Base-by-base conservation (phyloP, 2,797 vertebrate species). In the Sebastes oblongus region DNA sequence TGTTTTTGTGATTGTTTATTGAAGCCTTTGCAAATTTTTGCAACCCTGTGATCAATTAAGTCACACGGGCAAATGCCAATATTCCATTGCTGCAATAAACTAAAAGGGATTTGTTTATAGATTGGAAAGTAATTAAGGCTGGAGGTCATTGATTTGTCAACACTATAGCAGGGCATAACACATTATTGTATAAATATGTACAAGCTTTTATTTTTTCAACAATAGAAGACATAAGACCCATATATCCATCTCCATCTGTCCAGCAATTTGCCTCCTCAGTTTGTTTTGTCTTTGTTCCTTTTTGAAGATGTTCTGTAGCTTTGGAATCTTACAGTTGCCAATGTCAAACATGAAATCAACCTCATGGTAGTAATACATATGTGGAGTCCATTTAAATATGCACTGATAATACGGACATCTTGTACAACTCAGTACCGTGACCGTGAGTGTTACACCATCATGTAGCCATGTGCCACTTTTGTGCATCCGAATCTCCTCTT, bases 81-180 rank as follows among this genome's bases (percentile, higher is more conserved):
- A 93, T 82, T 85, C 80, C 80, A 85, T 66, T 87, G 75, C 79
- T 66, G 77, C 75, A 83, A 83, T 92, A 84, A 91, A 72, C 85
- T 82, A 76, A 60, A 77, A 85, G 81, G 87, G 81, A 89, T 91
- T 90, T 91, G 82, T 88, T 74, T 75, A 90, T 83, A 55, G 79
- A 91, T 85, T 77, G 42, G 54, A 83, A 78, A 72, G 84, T 91
- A 93, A 95, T 93, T 92, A 92, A 90, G 75, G 68, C 82, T 88
- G 73, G 60, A 60, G 61, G 77, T 64, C 83, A 91, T 90, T 92
- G 89, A 94, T 94, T 90, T 80, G 73, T 82, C 39, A 77, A 84
- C 81, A 83, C 55, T n/a, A 20, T 54, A 81, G 54, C 3, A 59
- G 25, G 66, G 54, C 13, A 32, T 25, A 22, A 29, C 46, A 83